Evolutionary conservation across 2,113 vertebrate species (phyloP).

Genomic region (Catagonus wagneri): DNA sequence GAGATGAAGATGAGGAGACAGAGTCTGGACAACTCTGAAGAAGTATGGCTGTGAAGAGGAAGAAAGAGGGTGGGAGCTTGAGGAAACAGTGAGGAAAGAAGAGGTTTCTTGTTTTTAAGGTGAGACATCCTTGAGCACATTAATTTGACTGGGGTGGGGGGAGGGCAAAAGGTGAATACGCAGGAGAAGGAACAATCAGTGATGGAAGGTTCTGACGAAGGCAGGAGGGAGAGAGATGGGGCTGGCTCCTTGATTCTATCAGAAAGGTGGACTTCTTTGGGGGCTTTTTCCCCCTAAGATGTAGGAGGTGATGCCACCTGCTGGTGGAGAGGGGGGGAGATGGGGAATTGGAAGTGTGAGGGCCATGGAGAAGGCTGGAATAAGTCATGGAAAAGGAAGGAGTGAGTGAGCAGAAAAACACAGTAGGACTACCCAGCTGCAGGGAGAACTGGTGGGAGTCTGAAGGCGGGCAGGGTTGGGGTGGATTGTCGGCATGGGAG

Average conservation of each 20-base stretch:
- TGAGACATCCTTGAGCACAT: background rate
- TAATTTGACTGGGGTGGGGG: background rate
- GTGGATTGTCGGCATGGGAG: background rate
- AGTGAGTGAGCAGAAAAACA: background rate
- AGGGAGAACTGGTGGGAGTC: background rate
- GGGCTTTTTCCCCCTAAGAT: background rate
- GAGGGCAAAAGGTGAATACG: background rate
- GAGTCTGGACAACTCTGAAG: background rate
- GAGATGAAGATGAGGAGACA: background rate
- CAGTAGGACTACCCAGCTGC: rapidly evolving
- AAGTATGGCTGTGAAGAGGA: background rate
- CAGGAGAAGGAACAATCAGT: background rate
- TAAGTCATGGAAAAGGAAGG: background rate
- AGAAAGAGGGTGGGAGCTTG: background rate
- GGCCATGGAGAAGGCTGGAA: background rate
- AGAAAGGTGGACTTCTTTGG: background rate
- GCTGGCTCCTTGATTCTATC: background rate
- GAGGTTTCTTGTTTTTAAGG: background rate
- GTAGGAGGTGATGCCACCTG: background rate
- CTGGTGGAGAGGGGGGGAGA: too few species aligned
- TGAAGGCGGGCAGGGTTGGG: too few species aligned
- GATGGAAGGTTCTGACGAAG: background rate
- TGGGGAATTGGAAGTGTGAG: background rate
- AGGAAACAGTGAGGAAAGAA: background rate
- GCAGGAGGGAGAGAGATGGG: background rate